Percentiles rank a stretch among this genome's conserved stretches.
phyloP scores from a whole-genome alignment of 2,797 vertebrate genomes.

The Pangasius larnaudii region DNA sequence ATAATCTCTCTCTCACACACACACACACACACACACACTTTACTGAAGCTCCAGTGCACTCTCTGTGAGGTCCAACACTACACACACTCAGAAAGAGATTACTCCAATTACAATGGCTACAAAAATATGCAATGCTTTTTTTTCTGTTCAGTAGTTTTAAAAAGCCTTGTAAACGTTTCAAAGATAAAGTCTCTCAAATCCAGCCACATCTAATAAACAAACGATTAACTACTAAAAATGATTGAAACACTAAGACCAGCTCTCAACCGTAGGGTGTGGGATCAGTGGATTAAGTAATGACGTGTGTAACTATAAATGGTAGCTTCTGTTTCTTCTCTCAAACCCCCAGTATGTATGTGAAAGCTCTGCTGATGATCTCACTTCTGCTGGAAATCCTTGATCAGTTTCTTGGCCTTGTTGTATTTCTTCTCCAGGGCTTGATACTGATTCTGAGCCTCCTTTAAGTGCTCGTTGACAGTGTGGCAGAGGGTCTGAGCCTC shows the following conservation, averaged over 20 bases:
- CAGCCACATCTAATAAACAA: not conserved
- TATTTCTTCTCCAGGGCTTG: constrained; percentile 98
- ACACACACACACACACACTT: not conserved
- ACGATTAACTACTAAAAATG: not conserved
- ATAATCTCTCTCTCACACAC: constrained; percentile 28
- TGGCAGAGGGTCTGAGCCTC: constrained; percentile 97
- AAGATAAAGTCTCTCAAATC: not conserved
- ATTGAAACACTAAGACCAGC: not conserved
- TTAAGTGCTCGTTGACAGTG: constrained; percentile 96
- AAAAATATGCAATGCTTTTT: not conserved
- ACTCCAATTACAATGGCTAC: not conserved
- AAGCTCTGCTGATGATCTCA: constrained; percentile 70
- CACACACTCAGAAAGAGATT: not conserved
- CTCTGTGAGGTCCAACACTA: not conserved
- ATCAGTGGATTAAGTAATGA: not conserved
- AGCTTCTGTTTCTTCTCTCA: not conserved
- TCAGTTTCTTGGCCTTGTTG: constrained; percentile 98
- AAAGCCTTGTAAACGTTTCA: not conserved
- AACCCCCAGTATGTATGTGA: not conserved
- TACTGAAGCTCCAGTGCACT: not conserved
- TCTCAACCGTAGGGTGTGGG: not conserved
- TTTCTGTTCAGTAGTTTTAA: not conserved
- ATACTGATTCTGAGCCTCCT: constrained; percentile 96
- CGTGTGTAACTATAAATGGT: not conserved
- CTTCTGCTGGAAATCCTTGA: constrained; percentile 99